Percentiles rank a stretch among this genome's conserved stretches.
These are phyloP conservation scores for Phaethornis superciliosus DNA, from an alignment of 2,113 vertebrate genomes.

Conservation along the genomic window DNA sequence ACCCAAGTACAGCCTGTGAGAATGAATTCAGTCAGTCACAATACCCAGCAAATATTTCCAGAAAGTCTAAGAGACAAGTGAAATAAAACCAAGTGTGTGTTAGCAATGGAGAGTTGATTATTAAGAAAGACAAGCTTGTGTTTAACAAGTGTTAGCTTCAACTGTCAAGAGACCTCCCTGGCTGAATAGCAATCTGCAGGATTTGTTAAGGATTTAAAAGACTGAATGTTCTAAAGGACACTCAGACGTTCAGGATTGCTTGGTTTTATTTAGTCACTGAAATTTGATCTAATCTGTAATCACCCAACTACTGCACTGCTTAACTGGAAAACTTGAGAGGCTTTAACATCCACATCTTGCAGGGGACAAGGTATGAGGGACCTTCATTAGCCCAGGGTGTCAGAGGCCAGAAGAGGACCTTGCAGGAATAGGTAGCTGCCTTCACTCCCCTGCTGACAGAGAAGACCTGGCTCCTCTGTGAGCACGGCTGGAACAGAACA, in stretches of 20 bases:
- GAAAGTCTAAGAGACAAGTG: background rate
- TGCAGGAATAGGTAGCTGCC: accelerated
- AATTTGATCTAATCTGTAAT: background rate
- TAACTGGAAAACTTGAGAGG: background rate
- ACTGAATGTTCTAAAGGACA: background rate
- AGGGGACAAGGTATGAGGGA: background rate
- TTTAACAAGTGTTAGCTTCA: slow-evolving; percentile 28
- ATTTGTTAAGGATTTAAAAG: slow-evolving; percentile 1
- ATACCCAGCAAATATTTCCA: slow-evolving; percentile 25
- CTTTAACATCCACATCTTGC: accelerated
- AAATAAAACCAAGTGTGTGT: slow-evolving; percentile 19
- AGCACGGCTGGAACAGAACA: background rate
- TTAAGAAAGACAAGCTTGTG: slow-evolving; percentile 29
- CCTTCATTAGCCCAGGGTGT: background rate
- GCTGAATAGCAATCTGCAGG: background rate
- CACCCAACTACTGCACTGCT: background rate
- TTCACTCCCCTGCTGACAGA: background rate
- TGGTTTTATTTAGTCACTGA: slow-evolving; percentile 9
- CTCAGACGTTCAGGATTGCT: background rate
- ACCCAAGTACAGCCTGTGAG: background rate
- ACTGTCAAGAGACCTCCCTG: slow-evolving; percentile 14
- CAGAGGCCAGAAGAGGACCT: accelerated
- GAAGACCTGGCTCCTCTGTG: background rate
- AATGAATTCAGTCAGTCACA: slow-evolving; percentile 35
- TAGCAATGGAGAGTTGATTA: slow-evolving; percentile 10